Evolutionary conservation across 2,797 vertebrate species (phyloP), one percentile per base, ranked within the genome.

Genomic region (Triplophysa yarkandensis): DNA sequence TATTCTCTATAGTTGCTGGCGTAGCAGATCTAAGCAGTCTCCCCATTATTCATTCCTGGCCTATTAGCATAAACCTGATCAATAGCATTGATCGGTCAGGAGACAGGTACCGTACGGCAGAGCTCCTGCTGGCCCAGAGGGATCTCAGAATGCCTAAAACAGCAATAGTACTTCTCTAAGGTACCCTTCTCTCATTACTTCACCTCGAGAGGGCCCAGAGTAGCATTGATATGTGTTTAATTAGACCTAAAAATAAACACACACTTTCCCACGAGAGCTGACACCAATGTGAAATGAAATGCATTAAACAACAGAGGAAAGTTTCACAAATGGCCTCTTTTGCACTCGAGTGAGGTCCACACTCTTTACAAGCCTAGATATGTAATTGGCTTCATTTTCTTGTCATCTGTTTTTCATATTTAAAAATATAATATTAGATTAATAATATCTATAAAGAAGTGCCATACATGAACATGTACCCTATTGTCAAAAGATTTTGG

Each of bases 31-130:
- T 46, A 25, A 52, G 43, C 54, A 57, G 39, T 28, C 65, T 52
- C 17, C 14, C 55, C 74, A 82, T 82, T 82, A 82, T 77, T 82
- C 77, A 76, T 79, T 63, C 58, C 54, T 68, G 70, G 34, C 66
- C 80, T 77, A 78, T 83, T 75, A 81, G 62, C 55, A 77, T 66
- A 52, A 65, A 41, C 14, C 23, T 46, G 52, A 65, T 83, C 82
- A 69, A 81, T 83, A 50, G 17, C 64, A 83, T 83, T 23, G 79
- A 83, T 79, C 28, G 44, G 41, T 23, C 52, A 54, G 68, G 72
- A 78, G 63, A 73, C 80, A 66, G 78, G 19, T 81, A 83, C 77
- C 77, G 55, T 48, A 50, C 62, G 74, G 52, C 62, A 58, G 58
- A 44, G 52, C 48, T 67, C 21, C 57, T 32, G 21, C 54, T 17